A percentile compares a stretch with the other conserved stretches of the same genome.
Evolutionary conservation across 2,888 invertebrate species (phyloP).

Genomic region (Synanthedon formicaeformis): DNA sequence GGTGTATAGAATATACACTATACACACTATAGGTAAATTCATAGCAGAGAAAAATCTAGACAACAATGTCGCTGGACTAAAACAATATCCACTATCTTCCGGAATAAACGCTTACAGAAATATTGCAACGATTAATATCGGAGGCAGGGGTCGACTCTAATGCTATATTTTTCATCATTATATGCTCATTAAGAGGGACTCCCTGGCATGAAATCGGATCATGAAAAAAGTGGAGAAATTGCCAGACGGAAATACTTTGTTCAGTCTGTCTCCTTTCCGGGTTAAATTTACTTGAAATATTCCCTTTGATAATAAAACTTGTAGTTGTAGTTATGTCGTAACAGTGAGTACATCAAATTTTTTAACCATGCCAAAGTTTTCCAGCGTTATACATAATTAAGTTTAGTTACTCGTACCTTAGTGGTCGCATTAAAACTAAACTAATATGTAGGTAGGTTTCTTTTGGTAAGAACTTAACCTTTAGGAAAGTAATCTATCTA

Average conservation of each 20-base stretch:
- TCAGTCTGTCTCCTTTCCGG: constrained; percentile 11
- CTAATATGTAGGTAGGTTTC: no score
- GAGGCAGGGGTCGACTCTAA: constrained; percentile 24
- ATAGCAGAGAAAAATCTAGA: no score
- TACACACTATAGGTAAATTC: no score
- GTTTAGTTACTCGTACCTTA: no score
- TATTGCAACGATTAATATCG: constrained; percentile 41
- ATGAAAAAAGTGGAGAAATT: constrained; percentile 14
- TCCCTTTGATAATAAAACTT: background rate
- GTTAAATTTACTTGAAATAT: constrained; percentile 7
- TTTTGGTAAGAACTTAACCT: no score
- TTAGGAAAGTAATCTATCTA: no score
- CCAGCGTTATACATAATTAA: no score
- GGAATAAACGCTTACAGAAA: constrained; percentile 24
- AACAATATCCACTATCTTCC: constrained; percentile 6
- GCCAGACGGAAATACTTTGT: constrained; percentile 20
- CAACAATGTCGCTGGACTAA: background rate
- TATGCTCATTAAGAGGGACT: constrained; percentile 49
- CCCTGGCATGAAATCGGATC: constrained; percentile 35
- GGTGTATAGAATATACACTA: no score
- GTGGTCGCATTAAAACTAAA: no score
- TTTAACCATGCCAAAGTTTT: no score
- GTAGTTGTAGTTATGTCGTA: background rate
- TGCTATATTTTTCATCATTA: constrained; percentile 62
- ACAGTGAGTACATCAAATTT: no score